Conservation (phyloP, 2,113 vertebrate genomes). For the Festucalex cinctus region DNA sequence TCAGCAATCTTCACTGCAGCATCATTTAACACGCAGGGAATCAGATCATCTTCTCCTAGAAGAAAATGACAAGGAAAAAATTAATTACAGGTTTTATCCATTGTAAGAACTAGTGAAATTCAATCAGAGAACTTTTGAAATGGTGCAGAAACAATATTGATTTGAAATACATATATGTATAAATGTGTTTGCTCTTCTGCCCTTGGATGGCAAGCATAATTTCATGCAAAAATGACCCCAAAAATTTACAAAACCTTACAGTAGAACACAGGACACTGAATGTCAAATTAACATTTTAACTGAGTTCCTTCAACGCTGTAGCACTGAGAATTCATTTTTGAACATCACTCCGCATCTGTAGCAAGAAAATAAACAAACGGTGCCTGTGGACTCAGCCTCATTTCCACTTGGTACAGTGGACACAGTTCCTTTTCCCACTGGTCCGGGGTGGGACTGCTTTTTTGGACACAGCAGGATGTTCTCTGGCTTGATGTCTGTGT, state of each 20-base stretch:
- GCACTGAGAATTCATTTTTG: no score
- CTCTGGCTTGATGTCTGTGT: conserved; percentile 84
- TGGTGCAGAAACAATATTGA: no score
- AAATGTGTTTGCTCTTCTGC: no score
- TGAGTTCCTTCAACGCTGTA: no score
- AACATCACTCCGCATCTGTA: no score
- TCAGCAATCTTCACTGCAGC: conserved; percentile 84
- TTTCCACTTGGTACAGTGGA: conserved; percentile 8
- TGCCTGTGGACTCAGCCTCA: conserved; percentile 31
- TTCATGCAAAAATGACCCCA: no score
- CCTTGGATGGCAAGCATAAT: no score
- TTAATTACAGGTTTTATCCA: neutral
- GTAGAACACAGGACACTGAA: no score
- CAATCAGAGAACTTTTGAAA: neutral
- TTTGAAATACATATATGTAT: no score
- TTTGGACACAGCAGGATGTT: conserved; percentile 73
- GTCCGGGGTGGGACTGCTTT: conserved; percentile 50
- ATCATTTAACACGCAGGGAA: conserved; percentile 48
- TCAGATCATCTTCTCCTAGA: conserved; percentile 9
- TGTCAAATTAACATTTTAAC: no score
- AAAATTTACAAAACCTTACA: no score
- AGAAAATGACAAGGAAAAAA: conserved; percentile 9
- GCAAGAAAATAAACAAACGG: conserved; percentile 7
- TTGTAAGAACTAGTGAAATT: neutral
- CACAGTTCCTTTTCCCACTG: conserved; percentile 37